phyloP scores from a whole-genome alignment of 2,113 vertebrate genomes.

The Nymphicus hollandicus region DNA sequence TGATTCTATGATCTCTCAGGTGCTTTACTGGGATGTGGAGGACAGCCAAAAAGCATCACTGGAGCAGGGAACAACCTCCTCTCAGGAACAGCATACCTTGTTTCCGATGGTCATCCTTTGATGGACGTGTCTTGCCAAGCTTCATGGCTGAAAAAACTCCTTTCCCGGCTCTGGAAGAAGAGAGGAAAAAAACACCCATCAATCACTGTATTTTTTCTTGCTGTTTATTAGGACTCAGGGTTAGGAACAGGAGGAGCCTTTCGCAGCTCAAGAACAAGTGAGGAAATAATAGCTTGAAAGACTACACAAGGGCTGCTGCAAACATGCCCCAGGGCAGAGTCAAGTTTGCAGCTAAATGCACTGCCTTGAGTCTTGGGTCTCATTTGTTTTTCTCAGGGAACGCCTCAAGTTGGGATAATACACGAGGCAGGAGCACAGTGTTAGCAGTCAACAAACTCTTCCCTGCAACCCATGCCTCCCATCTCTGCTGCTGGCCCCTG shows the following conservation, averaged over 20 bases:
- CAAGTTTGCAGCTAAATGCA: fast-evolving
- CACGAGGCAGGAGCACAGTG: background rate
- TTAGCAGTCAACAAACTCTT: background rate
- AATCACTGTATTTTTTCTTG: fast-evolving
- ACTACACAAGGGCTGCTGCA: background rate
- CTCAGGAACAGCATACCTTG: constrained; percentile 66
- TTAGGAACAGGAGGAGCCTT: background rate
- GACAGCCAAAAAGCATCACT: background rate
- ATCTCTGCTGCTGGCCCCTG: fast-evolving
- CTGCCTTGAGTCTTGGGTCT: background rate
- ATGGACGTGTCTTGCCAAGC: constrained; percentile 81
- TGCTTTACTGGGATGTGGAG: background rate
- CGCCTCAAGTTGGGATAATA: background rate
- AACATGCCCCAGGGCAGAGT: background rate
- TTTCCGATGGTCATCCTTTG: constrained; percentile 81
- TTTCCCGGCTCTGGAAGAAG: constrained; percentile 80
- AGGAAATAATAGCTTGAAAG: background rate
- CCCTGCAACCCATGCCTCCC: fast-evolving
- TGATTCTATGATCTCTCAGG: background rate
- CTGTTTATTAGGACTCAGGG: background rate
- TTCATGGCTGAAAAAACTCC: constrained; percentile 92
- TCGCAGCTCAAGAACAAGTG: background rate
- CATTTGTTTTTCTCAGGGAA: fast-evolving
- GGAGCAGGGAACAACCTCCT: background rate
- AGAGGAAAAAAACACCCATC: background rate